Evolutionary conservation across 2,797 vertebrate genomes (phyloP), one percentile per base, ranked within the genome.

Genomic region (Pangasius macronema): DNA sequence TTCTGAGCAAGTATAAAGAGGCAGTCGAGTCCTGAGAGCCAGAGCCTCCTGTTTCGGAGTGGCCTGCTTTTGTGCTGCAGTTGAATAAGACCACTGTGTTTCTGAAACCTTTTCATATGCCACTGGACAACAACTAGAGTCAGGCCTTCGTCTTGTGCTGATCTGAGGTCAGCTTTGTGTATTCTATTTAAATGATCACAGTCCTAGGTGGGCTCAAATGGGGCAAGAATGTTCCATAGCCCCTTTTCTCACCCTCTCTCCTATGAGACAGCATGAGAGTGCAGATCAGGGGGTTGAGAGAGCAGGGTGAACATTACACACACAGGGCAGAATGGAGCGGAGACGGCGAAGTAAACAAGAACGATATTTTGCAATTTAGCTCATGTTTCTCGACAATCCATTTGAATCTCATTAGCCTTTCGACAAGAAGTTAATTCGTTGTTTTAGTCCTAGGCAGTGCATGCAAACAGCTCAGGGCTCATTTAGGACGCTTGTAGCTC

Each of bases 51-150:
- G 82, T 70, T 86, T 73, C 81, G 68, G 51, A 85, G 86, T 85
- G 57, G 42, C 82, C 83, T 70, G 76, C 89, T 84, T 90, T 91
- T 92, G 89, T 92, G 55, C 30, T 33, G 2, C 80, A 87, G 42
- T 61, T 88, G 90, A 91, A 92, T 92, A 85, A 86, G 83, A 76
- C 87, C 85, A 83, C 86, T 90, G 90, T 93, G 79, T 85, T 27
- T 90, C 57, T 88, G 65, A 73, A 67, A 81, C 39, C 82, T 59
- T 86, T 87, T 89, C 67, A 88, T 90, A 83, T 67, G 27, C 75
- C 57, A 68, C 55, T 68, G 53, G 39, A 91, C 90, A 89, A 88
- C 85, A 88, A 76, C 36, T 88, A 89, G 55, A 88, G 79, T 90
- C 87, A 86, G 67, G 10, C 20, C 57, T 88, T 83, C 82, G 76